Base-by-base conservation (phyloP, 2,113 vertebrate species). In the Uropsilus gracilis region DNA sequence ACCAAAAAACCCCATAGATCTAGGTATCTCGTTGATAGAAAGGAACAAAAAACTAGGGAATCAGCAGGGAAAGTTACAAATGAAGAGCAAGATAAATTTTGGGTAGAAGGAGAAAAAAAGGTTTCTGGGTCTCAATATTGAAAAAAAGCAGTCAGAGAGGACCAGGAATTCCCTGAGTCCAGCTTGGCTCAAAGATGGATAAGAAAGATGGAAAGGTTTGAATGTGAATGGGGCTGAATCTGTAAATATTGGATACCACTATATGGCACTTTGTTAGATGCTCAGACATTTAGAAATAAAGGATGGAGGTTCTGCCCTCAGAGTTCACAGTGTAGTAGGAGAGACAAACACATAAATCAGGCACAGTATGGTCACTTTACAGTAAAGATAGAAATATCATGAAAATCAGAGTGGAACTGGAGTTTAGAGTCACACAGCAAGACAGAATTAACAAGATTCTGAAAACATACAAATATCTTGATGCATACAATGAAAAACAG, bases 241-340 rank as follows among this genome's bases (percentile, higher is more conserved):
- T 84, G 22, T 44, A 94, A 83, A 72, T 28, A 86, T 75, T 44
- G 7, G 53, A 37, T 26, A 89, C 16, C 24, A 39, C 18, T 24
- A 28, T 32, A 93, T 80, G 39, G 34, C 18, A 75, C 17, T 85
- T 18, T 59, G 11, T 80, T 87, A 93, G 30, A 86, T 30, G 16
- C n/a, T 85, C 92, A 77, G 44, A 90, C 68, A 72, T 95, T 69
- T 85, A 32, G 63, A 87, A 92, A 95, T 64, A 55, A 16, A 55
- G 57, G 28, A 88, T 0, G 0, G 28, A 92, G 37, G 24, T 24
- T 77, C 3, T 87, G 3, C 17, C 5, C 46, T 91, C 39, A 53
- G 32, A 26, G 71, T 82, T 82, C 22, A 59, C 0, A 53, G 16
- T 89, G 14, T 64, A 53, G n/a, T 2, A 72, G 20, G 28, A 39